These are phyloP conservation scores for Jaculus jaculus DNA, from an alignment of 2,113 vertebrate species.

Conservation along the genomic window DNA sequence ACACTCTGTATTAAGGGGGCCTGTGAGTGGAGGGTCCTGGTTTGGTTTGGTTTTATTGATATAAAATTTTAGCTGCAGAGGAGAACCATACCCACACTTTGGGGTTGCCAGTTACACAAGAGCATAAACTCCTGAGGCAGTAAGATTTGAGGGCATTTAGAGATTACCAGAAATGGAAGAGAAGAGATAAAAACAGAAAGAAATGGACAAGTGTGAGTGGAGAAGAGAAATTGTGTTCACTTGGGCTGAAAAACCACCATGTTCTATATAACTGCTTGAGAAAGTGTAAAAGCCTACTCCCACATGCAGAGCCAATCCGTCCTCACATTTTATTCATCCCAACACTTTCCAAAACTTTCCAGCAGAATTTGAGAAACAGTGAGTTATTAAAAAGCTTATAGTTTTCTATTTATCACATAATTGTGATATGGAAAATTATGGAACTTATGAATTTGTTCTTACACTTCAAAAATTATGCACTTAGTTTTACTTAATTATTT, in stretches of 20 bases:
- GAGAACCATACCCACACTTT: neutral
- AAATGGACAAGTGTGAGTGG: neutral
- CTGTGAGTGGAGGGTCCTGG: too few relatives aligned
- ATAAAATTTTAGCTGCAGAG: neutral
- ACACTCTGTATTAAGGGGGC: neutral
- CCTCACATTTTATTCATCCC: neutral
- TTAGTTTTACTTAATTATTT: neutral
- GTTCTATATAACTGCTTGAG: neutral
- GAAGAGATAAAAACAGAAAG: neutral
- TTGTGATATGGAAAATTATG: neutral
- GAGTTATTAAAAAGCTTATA: neutral
- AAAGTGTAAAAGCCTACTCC: neutral
- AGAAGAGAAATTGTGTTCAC: neutral
- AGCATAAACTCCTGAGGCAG: neutral
- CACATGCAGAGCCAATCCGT: neutral
- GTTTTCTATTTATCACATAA: constrained; percentile 16
- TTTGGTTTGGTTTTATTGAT: neutral
- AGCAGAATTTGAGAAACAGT: neutral
- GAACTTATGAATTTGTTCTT: neutral
- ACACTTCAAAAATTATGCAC: neutral
- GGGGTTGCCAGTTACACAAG: neutral
- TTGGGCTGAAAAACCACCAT: neutral
- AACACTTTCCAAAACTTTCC: neutral
- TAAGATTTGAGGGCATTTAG: neutral
- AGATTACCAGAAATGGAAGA: too few relatives aligned